Base-by-base conservation (phyloP, 2,113 vertebrate genomes). In the Nyctibius bracteatus region DNA sequence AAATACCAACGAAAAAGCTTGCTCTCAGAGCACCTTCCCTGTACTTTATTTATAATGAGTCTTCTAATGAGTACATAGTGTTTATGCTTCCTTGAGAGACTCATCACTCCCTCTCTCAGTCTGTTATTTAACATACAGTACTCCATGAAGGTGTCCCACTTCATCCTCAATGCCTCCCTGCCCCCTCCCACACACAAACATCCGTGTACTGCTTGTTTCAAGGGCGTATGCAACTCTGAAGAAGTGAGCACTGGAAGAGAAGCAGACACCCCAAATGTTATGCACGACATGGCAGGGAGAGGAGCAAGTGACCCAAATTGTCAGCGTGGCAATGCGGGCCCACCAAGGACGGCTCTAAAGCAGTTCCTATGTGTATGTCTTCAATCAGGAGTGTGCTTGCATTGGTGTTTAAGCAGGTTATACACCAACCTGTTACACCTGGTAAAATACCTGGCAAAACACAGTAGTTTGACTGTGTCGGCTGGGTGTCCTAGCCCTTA, bases 51-150 rank as follows among this genome's bases (percentile, higher is more conserved):
- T 97, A 98, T 98, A 98, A 98, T 96, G 97, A 98, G 97, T 75
- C 97, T 98, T 98, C 98, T 98, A 98, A 98, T 98, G 98, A 98
- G 94, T 95, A 97, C 68, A 90, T 95, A 73, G 81, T 97, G 97
- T 98, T 98, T 98, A 98, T 97, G 96, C 97, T 97, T 98, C 97
- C 98, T 98, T 98, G 96, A 97, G 98, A 98, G 98, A 98, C 97
- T 96, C 97, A 97, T 98, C 97, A 97, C 89, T 98, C 95, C 97
- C 94, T 94, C 96, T 96, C 90, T 97, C 96, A 97, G 95, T 91
- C 97, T 97, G 87, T 98, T 98, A 97, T 97, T 98, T 97, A 97
- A 97, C 97, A 96, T 91, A 97, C 80, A 84, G 84, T 90, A 78
- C 85, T 91, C 92, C 88, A 91, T 93, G 94, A 97, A 97, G 97